phyloP scores from a whole-genome alignment of 2,113 vertebrate species.

The Catharus bicknelli region DNA sequence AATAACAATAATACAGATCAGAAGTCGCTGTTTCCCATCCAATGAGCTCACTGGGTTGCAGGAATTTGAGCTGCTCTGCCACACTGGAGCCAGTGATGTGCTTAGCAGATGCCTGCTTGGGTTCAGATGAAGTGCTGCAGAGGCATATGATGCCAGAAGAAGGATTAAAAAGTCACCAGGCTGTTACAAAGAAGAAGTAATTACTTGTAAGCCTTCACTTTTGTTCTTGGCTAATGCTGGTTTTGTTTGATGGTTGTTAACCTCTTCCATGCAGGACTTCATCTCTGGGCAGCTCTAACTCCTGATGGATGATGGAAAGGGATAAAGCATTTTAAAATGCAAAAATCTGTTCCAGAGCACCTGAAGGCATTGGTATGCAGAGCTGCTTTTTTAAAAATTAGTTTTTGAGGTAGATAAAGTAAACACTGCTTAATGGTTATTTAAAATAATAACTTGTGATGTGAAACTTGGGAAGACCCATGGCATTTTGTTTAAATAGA shows the following conservation, averaged over 20 bases:
- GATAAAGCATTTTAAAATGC: not conserved
- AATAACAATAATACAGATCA: slow-evolving; percentile 9
- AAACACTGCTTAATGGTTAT: not conserved
- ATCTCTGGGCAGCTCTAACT: not conserved
- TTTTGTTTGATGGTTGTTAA: slow-evolving; percentile 20
- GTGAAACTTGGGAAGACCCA: not conserved
- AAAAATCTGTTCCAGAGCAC: not conserved
- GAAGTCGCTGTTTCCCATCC: not conserved
- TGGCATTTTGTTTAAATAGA: not conserved
- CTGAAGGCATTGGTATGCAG: not conserved
- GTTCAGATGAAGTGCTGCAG: slow-evolving; percentile 56
- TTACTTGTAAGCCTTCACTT: slow-evolving; percentile 42
- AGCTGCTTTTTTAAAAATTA: not conserved
- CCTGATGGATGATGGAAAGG: not conserved
- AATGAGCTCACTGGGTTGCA: not conserved
- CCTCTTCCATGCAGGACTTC: not conserved
- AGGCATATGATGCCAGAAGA: slow-evolving; percentile 15
- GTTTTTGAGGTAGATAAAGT: not conserved
- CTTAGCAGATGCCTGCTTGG: slow-evolving; percentile 35
- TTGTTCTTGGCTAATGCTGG: slow-evolving; percentile 32
- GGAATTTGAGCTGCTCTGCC: slow-evolving; percentile 45
- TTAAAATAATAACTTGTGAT: not conserved
- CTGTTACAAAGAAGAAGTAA: slow-evolving; percentile 38
- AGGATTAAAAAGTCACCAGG: slow-evolving; percentile 56
- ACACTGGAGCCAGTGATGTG: slow-evolving; percentile 26